Evolutionary conservation across 2,113 vertebrate genomes (phyloP).

Genomic region (Naja naja): DNA sequence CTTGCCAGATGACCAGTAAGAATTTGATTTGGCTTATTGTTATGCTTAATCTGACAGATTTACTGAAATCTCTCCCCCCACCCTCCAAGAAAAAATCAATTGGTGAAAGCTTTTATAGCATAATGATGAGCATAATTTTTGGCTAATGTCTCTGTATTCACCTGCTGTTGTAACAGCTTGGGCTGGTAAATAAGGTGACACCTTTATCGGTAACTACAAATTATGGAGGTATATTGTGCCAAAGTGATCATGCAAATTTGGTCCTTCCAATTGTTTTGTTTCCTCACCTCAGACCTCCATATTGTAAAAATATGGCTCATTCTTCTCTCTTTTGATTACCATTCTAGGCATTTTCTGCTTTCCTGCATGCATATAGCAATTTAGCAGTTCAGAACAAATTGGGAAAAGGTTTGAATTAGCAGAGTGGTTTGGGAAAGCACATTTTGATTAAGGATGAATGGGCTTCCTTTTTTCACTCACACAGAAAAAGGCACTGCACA

Average conservation of each 20-base stretch:
- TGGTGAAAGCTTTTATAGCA: background rate
- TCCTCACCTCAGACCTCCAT: background rate
- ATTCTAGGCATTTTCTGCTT: background rate
- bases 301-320: background rate
- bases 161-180: background rate
- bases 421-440: background rate
- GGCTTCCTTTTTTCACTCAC: background rate
- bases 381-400: background rate
- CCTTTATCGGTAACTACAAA: background rate
- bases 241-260: background rate
- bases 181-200: background rate
- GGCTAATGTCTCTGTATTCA: background rate
- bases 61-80: background rate
- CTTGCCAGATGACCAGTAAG: background rate
- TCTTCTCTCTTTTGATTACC: background rate
- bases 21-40: background rate
- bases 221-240: background rate
- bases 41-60: background rate
- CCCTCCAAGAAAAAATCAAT: background rate
- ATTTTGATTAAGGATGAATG: background rate
- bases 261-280: background rate
- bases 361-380: background rate
- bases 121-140: background rate
- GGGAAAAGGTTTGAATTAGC: background rate
- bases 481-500: background rate